Conservation (phyloP, 2,113 vertebrate genomes). For the Brachypteracias leptosomus region DNA sequence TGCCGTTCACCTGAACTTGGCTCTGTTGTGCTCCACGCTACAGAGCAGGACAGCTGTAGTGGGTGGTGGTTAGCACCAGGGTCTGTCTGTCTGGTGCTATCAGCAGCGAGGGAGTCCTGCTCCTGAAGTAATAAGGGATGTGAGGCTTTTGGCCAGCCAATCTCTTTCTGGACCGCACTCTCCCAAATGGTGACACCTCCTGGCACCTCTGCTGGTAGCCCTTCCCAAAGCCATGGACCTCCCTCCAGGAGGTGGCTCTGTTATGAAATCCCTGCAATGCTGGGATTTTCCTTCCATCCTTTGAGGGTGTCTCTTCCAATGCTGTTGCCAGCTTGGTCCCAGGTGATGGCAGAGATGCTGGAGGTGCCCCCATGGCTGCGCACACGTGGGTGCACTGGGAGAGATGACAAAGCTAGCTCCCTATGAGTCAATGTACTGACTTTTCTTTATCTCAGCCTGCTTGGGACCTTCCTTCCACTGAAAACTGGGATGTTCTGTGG, state of each 20-base stretch:
- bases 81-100: accelerated
- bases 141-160: background rate
- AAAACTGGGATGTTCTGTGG: background rate
- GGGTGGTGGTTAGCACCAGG: background rate
- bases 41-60: background rate
- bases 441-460: background rate
- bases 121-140: background rate
- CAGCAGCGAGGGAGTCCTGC: background rate
- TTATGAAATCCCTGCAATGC: background rate
- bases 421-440: accelerated
- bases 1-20: accelerated
- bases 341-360: background rate
- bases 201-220: background rate
- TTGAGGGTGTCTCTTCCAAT: background rate
- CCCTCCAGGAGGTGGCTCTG: background rate
- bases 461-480: background rate
- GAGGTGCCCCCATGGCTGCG: background rate
- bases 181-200: background rate
- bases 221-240: background rate
- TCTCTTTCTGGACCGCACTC: background rate
- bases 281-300: background rate
- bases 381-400: accelerated
- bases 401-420: background rate
- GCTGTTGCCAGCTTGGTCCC: background rate
- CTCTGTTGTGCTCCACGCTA: accelerated